A percentile compares a stretch with the other conserved stretches of the same genome.
phyloP scores from a whole-genome alignment of 2,888 invertebrate species.

The Lycaena phlaeas region DNA sequence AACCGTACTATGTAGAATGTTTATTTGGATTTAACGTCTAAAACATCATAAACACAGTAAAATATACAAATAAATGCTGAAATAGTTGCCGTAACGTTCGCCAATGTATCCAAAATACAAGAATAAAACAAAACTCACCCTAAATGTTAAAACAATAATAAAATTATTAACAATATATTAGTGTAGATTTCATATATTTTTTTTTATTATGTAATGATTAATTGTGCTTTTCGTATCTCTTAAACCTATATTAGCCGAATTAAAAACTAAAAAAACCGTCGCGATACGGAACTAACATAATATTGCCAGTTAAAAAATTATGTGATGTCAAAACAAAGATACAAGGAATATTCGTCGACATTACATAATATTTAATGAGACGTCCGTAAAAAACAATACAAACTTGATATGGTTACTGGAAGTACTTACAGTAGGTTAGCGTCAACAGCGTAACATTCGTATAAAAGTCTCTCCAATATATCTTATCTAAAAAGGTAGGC shows the following conservation, averaged over 20 bases:
- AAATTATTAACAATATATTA: constrained; percentile 72
- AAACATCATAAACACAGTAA: constrained; percentile 68
- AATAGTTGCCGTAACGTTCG: constrained; percentile 43
- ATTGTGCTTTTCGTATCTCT: constrained; percentile 62
- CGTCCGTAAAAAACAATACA: constrained; percentile 22
- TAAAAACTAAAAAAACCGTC: constrained; percentile 26
- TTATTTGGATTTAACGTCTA: constrained; percentile 69
- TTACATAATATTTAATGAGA: constrained; percentile 2
- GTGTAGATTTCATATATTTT: constrained; percentile 48
- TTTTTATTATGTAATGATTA: constrained; percentile 41
- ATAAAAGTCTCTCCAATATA: constrained; percentile 72
- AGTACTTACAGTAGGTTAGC: constrained; percentile 66
- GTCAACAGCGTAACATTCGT: constrained; percentile 71
- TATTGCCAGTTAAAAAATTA: constrained; percentile 31
- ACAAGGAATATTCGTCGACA: neutral
- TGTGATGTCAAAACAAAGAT: constrained; percentile 10
- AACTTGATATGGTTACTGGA: constrained; percentile 63
- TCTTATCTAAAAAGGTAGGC: constrained; percentile 70
- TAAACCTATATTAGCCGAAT: constrained; percentile 65
- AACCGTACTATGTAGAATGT: constrained; percentile 63
- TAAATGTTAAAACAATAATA: constrained; percentile 52
- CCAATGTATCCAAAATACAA: constrained; percentile 41
- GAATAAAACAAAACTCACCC: constrained; percentile 42
- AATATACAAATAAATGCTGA: constrained; percentile 67
- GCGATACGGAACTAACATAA: constrained; percentile 27